A percentile compares a stretch with the other conserved stretches of the same genome.
phyloP scores from a whole-genome alignment of 2,113 vertebrate species.

The Blennius ocellaris region DNA sequence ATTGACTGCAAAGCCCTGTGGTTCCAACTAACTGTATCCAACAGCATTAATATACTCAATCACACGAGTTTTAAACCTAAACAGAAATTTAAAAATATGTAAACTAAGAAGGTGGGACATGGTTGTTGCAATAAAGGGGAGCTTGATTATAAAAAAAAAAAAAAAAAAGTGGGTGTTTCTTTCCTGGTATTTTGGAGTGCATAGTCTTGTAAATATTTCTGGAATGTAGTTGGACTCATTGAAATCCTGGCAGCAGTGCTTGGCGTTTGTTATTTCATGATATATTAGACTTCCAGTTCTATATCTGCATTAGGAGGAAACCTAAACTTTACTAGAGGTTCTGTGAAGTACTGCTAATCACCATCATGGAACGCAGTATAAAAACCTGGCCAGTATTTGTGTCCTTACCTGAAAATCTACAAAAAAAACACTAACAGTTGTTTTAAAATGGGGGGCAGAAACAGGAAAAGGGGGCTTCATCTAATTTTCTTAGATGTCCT shows the following conservation, averaged over 20 bases:
- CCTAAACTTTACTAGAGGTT: no score
- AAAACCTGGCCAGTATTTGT: slow-evolving; percentile 21
- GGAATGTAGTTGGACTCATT: slow-evolving; percentile 23
- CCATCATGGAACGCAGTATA: background rate
- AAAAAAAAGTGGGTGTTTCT: no score
- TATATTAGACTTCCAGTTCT: background rate
- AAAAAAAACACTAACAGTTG: slow-evolving; percentile 39
- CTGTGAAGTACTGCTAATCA: no score
- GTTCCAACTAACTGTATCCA: no score
- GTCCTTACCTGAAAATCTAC: slow-evolving; percentile 40
- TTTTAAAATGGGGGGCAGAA: slow-evolving; percentile 31
- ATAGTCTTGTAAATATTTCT: slow-evolving; percentile 29
- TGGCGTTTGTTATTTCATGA: slow-evolving; percentile 12
- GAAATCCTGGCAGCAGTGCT: slow-evolving; percentile 1
- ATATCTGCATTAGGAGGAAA: background rate
- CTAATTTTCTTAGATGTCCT: slow-evolving; percentile 21
- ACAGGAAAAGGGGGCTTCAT: slow-evolving; percentile 46
- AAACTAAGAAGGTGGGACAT: no score
- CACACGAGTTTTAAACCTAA: no score
- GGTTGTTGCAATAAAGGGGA: no score
- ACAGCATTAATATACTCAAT: no score
- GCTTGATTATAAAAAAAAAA: no score
- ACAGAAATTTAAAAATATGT: no score
- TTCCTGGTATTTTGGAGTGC: slow-evolving; percentile 3
- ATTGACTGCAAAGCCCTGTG: no score